Percentiles rank a stretch among this genome's conserved stretches.
Conservation (phyloP, 2,797 vertebrate species). For the Otus scops region DNA sequence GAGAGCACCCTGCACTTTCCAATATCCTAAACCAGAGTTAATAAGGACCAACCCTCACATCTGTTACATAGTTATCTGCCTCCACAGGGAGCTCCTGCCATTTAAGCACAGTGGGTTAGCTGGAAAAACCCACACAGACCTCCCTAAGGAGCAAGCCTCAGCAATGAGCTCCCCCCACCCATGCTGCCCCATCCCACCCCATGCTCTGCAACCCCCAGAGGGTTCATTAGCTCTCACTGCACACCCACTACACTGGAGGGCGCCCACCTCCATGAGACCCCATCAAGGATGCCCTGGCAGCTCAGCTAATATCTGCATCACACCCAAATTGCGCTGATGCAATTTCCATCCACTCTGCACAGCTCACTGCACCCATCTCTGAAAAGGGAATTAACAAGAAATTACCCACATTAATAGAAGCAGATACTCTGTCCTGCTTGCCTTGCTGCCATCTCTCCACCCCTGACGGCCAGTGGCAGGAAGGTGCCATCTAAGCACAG, state of each 20-base stretch:
- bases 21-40: not conserved
- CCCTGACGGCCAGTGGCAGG: not conserved
- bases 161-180: not conserved
- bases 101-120: not conserved
- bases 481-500: not conserved
- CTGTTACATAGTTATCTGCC: not conserved
- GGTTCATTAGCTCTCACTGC: not conserved
- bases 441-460: not conserved
- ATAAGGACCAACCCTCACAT: not conserved
- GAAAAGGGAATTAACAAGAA: slow-evolving; percentile 31
- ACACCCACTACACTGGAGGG: not conserved
- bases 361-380: not conserved
- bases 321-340: not conserved
- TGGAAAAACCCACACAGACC: not conserved
- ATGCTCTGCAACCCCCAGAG: not conserved
- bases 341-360: not conserved
- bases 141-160: not conserved
- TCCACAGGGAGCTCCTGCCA: not conserved
- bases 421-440: not conserved
- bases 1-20: not conserved
- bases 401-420: not conserved
- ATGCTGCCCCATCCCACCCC: not conserved
- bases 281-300: not conserved
- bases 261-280: not conserved
- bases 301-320: not conserved